Evolutionary conservation across 2,113 vertebrate species (phyloP).

Genomic region (Myanophis thanlyinensis): DNA sequence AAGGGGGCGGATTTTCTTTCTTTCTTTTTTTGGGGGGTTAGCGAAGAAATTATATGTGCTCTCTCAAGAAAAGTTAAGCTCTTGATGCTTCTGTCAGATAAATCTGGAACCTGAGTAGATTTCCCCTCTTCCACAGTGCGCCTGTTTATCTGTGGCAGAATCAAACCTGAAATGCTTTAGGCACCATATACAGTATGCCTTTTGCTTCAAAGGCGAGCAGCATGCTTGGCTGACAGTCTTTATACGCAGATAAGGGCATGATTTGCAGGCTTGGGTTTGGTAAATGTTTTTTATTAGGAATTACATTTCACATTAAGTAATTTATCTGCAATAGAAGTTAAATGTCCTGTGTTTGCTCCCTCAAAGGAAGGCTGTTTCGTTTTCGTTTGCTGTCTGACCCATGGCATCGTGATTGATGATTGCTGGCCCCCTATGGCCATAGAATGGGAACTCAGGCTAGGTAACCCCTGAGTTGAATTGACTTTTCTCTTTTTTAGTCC

Average conservation of each 20-base stretch:
- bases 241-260: slow-evolving; percentile 53
- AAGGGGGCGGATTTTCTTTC: background rate
- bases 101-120: slow-evolving; percentile 12
- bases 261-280: slow-evolving; percentile 50
- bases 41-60: slow-evolving; percentile 22
- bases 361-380: slow-evolving; percentile 13
- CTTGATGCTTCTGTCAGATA: slow-evolving; percentile 36
- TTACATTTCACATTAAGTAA: slow-evolving; percentile 34
- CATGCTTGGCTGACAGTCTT: slow-evolving; percentile 53
- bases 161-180: slow-evolving; percentile 53
- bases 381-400: background rate
- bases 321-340: slow-evolving; percentile 48
- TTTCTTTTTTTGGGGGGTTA: background rate
- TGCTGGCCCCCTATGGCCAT: background rate
- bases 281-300: slow-evolving; percentile 61
- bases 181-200: slow-evolving; percentile 34
- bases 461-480: background rate
- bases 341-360: slow-evolving; percentile 47
- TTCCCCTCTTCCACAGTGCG: slow-evolving; percentile 25
- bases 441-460: background rate
- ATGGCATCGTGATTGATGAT: background rate
- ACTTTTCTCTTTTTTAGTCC: background rate
- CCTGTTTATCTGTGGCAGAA: slow-evolving; percentile 52
- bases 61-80: slow-evolving; percentile 36
- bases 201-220: slow-evolving; percentile 51